Conservation (phyloP, 2,797 vertebrate genomes). For the Eulemur rubriventer region DNA sequence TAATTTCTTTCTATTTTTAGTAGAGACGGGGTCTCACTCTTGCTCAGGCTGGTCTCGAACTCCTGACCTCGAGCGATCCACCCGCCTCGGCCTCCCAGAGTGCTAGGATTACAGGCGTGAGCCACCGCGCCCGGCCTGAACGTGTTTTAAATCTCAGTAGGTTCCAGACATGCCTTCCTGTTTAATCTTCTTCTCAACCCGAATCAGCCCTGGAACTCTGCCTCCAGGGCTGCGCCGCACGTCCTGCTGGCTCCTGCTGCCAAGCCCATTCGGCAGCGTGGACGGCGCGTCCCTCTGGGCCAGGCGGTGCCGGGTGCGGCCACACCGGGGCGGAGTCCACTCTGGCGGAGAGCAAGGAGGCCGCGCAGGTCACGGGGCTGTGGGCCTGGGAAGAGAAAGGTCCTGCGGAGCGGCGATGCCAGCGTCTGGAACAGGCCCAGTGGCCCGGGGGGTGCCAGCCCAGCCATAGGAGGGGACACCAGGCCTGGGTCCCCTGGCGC, state of each 20-base stretch:
- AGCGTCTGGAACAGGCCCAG: background rate
- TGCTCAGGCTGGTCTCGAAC: too few species aligned
- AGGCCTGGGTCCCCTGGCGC: background rate
- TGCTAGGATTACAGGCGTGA: too few species aligned
- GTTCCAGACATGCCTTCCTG: background rate
- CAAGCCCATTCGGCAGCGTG: too few species aligned
- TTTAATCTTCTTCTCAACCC: background rate
- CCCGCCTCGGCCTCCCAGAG: too few species aligned
- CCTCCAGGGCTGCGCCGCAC: background rate
- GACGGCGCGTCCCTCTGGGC: background rate
- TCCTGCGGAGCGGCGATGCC: fast-evolving
- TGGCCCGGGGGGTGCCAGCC: background rate
- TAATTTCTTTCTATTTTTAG: too few species aligned
- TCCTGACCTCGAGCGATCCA: too few species aligned
- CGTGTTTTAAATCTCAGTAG: background rate
- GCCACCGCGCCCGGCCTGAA: too few species aligned
- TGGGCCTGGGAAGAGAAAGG: background rate
- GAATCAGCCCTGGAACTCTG: too few species aligned
- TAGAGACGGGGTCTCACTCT: too few species aligned
- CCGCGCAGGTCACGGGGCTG: background rate
- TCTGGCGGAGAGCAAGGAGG: background rate
- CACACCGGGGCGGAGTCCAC: fast-evolving
- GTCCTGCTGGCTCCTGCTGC: background rate
- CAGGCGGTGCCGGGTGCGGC: background rate
- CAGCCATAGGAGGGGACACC: too few species aligned